These are phyloP conservation scores for Drusus annulatus DNA, from an alignment of 1,140 invertebrate species.

Conservation along the genomic window DNA sequence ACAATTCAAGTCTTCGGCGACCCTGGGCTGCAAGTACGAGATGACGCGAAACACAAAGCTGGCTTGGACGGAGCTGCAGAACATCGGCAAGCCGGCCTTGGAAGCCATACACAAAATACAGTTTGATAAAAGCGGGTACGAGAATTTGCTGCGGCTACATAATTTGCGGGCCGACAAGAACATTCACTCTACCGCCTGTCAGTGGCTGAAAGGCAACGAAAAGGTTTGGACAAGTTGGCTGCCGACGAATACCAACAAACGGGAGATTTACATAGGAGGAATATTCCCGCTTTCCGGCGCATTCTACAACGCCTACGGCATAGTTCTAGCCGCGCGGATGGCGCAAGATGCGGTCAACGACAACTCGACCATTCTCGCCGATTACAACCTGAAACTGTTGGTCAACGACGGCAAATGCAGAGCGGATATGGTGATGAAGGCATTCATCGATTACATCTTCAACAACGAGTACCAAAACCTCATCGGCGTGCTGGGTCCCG, in stretches of 20 bases:
- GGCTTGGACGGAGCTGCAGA: slow-evolving; percentile 74
- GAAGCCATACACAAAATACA: slow-evolving; percentile 73
- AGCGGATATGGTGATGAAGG: slow-evolving; percentile 83
- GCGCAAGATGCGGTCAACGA: slow-evolving; percentile 79
- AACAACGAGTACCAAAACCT: slow-evolving; percentile 71
- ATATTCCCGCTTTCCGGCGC: slow-evolving; percentile 80
- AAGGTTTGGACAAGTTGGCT: slow-evolving; percentile 73
- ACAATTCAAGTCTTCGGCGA: slow-evolving; percentile 59
- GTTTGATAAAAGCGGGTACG: slow-evolving; percentile 73
- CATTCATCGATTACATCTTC: slow-evolving; percentile 83
- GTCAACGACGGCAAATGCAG: slow-evolving; percentile 81
- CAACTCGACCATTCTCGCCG: slow-evolving; percentile 74
- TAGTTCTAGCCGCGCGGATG: slow-evolving; percentile 76
- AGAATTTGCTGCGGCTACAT: slow-evolving; percentile 71
- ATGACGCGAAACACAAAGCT: slow-evolving; percentile 78
- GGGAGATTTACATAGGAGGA: slow-evolving; percentile 79
- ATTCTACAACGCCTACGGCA: slow-evolving; percentile 76
- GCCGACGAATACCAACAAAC: slow-evolving; percentile 68
- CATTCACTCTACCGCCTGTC: slow-evolving; percentile 76
- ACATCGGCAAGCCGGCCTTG: slow-evolving; percentile 70
- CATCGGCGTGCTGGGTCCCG: slow-evolving; percentile 85
- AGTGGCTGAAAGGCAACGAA: slow-evolving; percentile 77
- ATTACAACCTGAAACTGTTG: slow-evolving; percentile 76
- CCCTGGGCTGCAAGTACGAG: slow-evolving; percentile 75
- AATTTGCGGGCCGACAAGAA: slow-evolving; percentile 55